These are phyloP conservation scores for Drosophila rubida DNA, from an alignment of 2,888 invertebrate species.

Conservation along the genomic window DNA sequence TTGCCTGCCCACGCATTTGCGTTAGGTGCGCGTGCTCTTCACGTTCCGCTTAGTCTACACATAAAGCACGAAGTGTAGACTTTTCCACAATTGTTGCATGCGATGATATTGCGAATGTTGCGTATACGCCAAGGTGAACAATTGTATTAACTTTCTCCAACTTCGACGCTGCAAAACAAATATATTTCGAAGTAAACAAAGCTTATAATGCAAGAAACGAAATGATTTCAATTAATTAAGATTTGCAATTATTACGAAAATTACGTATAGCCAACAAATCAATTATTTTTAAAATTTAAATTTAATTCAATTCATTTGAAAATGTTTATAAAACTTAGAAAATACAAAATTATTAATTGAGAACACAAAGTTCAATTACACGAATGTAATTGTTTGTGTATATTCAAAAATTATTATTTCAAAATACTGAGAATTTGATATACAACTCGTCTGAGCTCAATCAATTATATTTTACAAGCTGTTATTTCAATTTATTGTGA, in stretches of 20 bases:
- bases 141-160: neutral
- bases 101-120: conserved; percentile 44
- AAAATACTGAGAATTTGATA: too few species aligned
- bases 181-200: neutral
- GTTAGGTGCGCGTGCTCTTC: conserved; percentile 73
- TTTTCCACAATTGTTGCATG: conserved; percentile 78
- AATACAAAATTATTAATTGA: neutral
- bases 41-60: conserved; percentile 57
- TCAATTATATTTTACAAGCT: neutral
- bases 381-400: too few species aligned
- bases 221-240: neutral
- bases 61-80: conserved; percentile 57
- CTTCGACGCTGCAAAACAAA: neutral
- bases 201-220: neutral
- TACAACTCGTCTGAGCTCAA: neutral
- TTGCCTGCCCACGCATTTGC: conserved; percentile 61
- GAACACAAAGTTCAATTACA: too few species aligned
- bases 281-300: neutral
- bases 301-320: neutral
- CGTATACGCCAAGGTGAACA: conserved; percentile 55
- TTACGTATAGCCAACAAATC: neutral
- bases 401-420: too few species aligned
- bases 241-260: neutral
- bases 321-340: neutral
- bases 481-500: conserved; percentile 14